phyloP scores from a whole-genome alignment of 64 coral and sea anemone species.

The Platygyra sinensis region DNA sequence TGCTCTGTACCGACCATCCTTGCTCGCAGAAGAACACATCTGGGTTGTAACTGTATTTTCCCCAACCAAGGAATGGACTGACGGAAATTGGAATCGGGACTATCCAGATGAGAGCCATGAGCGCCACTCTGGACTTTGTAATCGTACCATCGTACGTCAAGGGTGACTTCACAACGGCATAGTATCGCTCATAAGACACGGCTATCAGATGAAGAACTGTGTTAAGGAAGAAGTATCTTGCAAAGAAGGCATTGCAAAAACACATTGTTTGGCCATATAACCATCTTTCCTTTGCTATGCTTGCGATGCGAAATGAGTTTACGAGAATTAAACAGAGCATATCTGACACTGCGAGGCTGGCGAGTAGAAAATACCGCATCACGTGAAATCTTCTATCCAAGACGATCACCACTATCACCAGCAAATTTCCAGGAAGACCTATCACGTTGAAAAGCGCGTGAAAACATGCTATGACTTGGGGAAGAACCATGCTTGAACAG shows the following conservation, averaged over 20 bases:
- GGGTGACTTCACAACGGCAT: background rate
- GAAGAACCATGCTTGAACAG: background rate
- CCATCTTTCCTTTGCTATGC: constrained; percentile 3
- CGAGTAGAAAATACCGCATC: constrained; percentile 8
- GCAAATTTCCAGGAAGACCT: background rate
- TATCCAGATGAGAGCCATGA: constrained; percentile 4
- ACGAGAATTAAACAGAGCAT: background rate
- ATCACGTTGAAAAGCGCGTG: constrained; percentile 1
- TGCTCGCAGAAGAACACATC: background rate
- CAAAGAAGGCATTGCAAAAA: background rate
- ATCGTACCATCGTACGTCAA: background rate
- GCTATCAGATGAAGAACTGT: constrained; percentile 7
- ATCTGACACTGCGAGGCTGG: background rate
- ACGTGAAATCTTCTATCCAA: background rate
- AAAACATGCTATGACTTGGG: background rate
- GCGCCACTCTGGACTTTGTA: background rate
- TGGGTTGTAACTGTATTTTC: background rate
- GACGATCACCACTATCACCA: background rate
- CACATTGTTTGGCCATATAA: constrained; percentile 10
- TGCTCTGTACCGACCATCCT: no score
- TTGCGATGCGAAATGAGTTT: constrained; percentile 8
- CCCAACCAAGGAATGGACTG: background rate
- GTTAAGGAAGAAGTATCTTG: background rate
- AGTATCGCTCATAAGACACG: background rate
- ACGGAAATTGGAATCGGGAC: background rate